Percentiles rank a stretch among this genome's conserved stretches.
phyloP scores from a whole-genome alignment of 1,140 invertebrate genomes.

The Eupeodes corollae region DNA sequence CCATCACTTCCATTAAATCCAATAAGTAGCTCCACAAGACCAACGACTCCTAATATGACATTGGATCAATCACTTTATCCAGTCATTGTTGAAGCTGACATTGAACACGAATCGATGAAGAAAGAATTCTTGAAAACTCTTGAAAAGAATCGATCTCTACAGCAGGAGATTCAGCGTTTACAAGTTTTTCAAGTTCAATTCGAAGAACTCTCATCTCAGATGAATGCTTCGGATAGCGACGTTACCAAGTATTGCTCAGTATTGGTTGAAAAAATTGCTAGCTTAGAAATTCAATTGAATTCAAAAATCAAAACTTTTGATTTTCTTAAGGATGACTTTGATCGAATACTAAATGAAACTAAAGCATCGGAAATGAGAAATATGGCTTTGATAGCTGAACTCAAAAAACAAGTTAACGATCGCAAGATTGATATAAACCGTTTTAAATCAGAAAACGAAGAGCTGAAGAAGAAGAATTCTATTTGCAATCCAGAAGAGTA shows the following conservation, averaged over 20 bases:
- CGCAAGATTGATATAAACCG: constrained; percentile 6
- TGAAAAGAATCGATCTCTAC: constrained; percentile 4
- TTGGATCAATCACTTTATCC: constrained; percentile 14
- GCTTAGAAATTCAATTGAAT: constrained; percentile 17
- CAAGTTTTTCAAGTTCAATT: constrained; percentile 20
- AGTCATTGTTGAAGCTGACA: constrained; percentile 6
- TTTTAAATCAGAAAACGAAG: constrained; percentile 5
- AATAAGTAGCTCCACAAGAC: constrained; percentile 22
- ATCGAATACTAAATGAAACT: constrained; percentile 12
- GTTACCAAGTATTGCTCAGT: constrained; percentile 12
- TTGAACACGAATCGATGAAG: neutral
- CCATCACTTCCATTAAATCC: neutral
- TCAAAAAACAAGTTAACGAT: constrained; percentile 7
- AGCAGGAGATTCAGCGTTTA: constrained; percentile 12
- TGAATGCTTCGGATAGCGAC: constrained; percentile 20
- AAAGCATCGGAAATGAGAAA: constrained; percentile 16
- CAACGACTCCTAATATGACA: constrained; percentile 19
- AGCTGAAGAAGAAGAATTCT: constrained; percentile 1
- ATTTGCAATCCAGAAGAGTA: constrained; percentile 21
- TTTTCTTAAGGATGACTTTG: constrained; percentile 25
- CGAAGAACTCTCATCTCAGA: constrained; percentile 24
- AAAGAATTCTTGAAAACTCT: neutral
- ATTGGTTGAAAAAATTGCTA: constrained; percentile 15
- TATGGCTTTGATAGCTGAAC: constrained; percentile 14
- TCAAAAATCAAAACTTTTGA: constrained; percentile 17